Evolutionary conservation across 2,113 vertebrate genomes (phyloP).

Genomic region (Nycticebus coucang): DNA sequence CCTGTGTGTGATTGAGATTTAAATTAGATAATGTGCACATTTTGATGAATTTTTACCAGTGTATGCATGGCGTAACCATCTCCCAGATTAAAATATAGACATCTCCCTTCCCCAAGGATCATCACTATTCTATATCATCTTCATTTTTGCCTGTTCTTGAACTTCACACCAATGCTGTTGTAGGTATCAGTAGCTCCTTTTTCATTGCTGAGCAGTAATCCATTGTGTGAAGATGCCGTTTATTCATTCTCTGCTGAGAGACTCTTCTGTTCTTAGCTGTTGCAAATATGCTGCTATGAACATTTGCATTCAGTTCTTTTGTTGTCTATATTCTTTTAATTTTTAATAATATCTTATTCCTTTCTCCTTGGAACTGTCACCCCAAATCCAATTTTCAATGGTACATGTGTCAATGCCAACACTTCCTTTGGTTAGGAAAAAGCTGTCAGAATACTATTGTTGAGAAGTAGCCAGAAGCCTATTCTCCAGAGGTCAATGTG

Average conservation of each 20-base stretch:
- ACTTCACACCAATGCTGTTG: neutral
- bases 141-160: neutral
- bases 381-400: neutral
- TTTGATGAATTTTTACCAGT: neutral
- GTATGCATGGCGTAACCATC: rapidly evolving
- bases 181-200: rapidly evolving
- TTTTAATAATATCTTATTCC: neutral
- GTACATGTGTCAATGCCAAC: neutral
- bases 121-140: neutral
- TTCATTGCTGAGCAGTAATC: neutral
- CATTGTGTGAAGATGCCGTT: rapidly evolving
- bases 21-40: neutral
- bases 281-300: neutral
- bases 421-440: neutral
- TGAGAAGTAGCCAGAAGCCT: neutral
- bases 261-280: neutral
- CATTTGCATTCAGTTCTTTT: neutral
- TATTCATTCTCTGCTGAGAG: too few relatives aligned
- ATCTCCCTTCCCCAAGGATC: neutral
- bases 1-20: too few relatives aligned
- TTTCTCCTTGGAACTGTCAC: neutral
- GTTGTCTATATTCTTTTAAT: neutral
- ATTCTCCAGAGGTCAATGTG: neutral
- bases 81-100: neutral
- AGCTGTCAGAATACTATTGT: rapidly evolving